Evolutionary conservation across 2,113 vertebrate genomes (phyloP).

Genomic region (Oncorhynchus tshawytscha): DNA sequence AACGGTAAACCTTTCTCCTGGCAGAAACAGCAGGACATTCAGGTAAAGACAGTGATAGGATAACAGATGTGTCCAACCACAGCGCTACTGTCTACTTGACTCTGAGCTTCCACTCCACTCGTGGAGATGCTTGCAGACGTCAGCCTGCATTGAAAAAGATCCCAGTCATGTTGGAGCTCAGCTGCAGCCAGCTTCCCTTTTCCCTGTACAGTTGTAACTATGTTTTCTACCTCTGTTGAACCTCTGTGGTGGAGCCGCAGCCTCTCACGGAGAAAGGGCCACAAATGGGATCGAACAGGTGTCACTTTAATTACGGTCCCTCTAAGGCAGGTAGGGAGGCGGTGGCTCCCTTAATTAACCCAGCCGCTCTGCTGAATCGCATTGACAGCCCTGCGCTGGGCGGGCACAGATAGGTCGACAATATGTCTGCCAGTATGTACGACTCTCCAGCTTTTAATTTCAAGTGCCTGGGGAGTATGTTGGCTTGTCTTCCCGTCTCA

Average conservation of each 20-base stretch:
- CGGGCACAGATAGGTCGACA: slow-evolving; percentile 46
- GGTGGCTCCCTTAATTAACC: slow-evolving; percentile 69
- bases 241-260: slow-evolving; percentile 26
- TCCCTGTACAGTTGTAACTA: slow-evolving; percentile 20
- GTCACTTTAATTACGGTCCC: slow-evolving; percentile 70
- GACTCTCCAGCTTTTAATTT: slow-evolving; percentile 65
- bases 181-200: slow-evolving; percentile 2
- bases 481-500: slow-evolving; percentile 23
- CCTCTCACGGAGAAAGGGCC: slow-evolving; percentile 16
- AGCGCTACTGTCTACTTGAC: background rate
- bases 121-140: slow-evolving; percentile 23
- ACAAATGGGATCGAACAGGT: slow-evolving; percentile 65
- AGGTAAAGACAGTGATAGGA: background rate
- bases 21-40: background rate
- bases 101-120: slow-evolving; percentile 33
- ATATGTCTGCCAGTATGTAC: slow-evolving; percentile 42
- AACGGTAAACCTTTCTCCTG: background rate
- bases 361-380: slow-evolving; percentile 49
- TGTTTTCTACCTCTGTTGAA: slow-evolving; percentile 32
- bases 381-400: slow-evolving; percentile 36
- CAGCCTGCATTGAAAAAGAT: slow-evolving; percentile 48
- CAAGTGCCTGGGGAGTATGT: slow-evolving; percentile 32
- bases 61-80: background rate
- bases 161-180: slow-evolving; percentile 10
- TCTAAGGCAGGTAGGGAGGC: slow-evolving; percentile 37